Conservation (phyloP, 1,140 invertebrate genomes). For the Euglossa dilemma region DNA sequence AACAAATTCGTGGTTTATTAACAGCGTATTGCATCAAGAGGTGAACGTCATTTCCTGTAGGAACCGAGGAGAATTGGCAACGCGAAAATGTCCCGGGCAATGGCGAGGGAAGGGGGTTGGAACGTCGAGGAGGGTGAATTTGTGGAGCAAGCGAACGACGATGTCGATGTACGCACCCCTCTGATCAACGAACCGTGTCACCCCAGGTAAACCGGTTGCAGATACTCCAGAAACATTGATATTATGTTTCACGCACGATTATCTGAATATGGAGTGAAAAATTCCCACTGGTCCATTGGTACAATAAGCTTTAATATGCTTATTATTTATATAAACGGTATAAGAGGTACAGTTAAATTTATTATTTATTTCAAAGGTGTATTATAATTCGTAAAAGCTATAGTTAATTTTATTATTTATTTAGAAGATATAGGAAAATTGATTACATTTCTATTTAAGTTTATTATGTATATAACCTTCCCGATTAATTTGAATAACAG, state of each 20-base stretch:
- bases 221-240: not conserved
- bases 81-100: not conserved
- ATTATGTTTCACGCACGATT: not conserved
- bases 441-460: too few species aligned
- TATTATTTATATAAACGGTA: not conserved
- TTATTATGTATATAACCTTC: too few species aligned
- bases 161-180: slow-evolving; percentile 35
- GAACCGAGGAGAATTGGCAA: not conserved
- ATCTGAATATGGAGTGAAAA: not conserved
- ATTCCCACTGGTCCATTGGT: too few species aligned
- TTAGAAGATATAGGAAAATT: too few species aligned
- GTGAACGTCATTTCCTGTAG: not conserved
- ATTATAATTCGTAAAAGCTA: not conserved
- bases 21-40: not conserved
- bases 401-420: too few species aligned
- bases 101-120: slow-evolving; percentile 1
- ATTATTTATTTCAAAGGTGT: not conserved
- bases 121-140: slow-evolving; percentile 45
- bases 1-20: not conserved
- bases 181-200: slow-evolving; percentile 28
- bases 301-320: too few species aligned
- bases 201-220: slow-evolving; percentile 22
- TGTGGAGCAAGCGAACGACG: slow-evolving; percentile 11
- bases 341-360: not conserved
- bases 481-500: too few species aligned